Evolutionary conservation across 2,888 invertebrate genomes (phyloP).

Genomic region (Rhamnusium bicolor): DNA sequence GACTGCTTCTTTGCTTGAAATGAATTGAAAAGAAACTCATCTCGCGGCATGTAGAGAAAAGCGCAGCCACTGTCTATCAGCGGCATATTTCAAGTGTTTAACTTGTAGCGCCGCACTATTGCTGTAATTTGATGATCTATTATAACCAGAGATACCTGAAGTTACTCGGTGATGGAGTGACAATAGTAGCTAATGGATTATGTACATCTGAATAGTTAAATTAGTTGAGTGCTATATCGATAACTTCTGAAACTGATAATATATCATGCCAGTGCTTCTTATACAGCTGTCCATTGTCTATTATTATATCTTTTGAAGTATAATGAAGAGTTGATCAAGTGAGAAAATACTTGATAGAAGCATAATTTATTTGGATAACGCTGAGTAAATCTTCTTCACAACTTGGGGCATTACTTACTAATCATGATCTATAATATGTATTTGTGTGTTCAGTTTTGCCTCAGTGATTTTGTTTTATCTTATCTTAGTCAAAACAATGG

Average conservation of each 20-base stretch:
- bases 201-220: slow-evolving; percentile 48
- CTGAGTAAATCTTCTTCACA: neutral
- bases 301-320: neutral
- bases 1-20: neutral
- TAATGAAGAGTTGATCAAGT: slow-evolving; percentile 23
- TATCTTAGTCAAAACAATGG: too few relatives aligned
- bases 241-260: slow-evolving; percentile 41
- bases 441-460: neutral
- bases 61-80: slow-evolving; percentile 31
- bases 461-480: too few relatives aligned
- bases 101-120: neutral
- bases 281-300: slow-evolving; percentile 38
- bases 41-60: neutral
- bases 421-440: neutral
- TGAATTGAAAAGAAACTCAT: slow-evolving; percentile 9
- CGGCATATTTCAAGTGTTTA: slow-evolving; percentile 15
- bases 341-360: neutral
- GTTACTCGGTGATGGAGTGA: slow-evolving; percentile 52
- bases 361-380: neutral
- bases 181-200: slow-evolving; percentile 57
- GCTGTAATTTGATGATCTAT: slow-evolving; percentile 36
- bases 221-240: slow-evolving; percentile 52
- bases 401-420: neutral
- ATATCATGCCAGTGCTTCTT: slow-evolving; percentile 39
- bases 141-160: slow-evolving; percentile 35